A percentile compares a stretch with the other conserved stretches of the same genome.
These are phyloP conservation scores for Mythimna ferrago DNA, from an alignment of 2,888 invertebrate species.

Conservation along the genomic window DNA sequence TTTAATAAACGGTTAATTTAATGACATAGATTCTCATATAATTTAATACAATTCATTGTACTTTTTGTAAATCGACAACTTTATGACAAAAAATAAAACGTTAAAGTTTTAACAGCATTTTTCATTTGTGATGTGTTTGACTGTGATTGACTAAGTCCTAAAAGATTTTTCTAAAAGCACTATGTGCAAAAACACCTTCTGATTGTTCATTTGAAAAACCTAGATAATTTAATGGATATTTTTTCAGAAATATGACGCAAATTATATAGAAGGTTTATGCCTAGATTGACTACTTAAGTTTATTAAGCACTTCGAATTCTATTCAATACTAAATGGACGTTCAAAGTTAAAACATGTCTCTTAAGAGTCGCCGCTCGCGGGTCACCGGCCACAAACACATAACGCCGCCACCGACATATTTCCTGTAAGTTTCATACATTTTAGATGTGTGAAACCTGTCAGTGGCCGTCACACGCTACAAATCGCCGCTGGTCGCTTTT, in stretches of 20 bases:
- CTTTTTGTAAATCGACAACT: constrained; percentile 41
- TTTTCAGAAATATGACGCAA: constrained; percentile 6
- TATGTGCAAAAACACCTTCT: constrained; percentile 14
- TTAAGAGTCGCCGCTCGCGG: background rate
- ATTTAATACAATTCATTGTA: constrained; percentile 45
- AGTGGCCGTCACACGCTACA: too few relatives aligned
- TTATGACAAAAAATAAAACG: constrained; percentile 33
- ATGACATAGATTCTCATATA: constrained; percentile 55
- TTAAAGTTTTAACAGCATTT: constrained; percentile 15
- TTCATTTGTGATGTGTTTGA: constrained; percentile 7
- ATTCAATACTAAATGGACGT: background rate
- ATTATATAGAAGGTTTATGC: background rate
- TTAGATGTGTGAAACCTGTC: too few relatives aligned
- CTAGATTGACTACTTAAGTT: background rate
- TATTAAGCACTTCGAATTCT: constrained; percentile 19
- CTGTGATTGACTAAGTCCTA: constrained; percentile 4
- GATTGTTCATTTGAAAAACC: background rate
- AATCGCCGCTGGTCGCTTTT: too few relatives aligned
- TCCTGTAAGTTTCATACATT: too few relatives aligned
- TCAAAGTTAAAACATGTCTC: background rate
- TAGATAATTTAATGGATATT: too few relatives aligned
- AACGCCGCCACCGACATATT: too few relatives aligned
- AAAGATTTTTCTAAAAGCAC: constrained; percentile 40
- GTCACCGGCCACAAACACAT: too few relatives aligned
- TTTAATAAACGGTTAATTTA: constrained; percentile 57